Base-by-base conservation (phyloP, 2,888 invertebrate species). In the Acrobasis consociella region DNA sequence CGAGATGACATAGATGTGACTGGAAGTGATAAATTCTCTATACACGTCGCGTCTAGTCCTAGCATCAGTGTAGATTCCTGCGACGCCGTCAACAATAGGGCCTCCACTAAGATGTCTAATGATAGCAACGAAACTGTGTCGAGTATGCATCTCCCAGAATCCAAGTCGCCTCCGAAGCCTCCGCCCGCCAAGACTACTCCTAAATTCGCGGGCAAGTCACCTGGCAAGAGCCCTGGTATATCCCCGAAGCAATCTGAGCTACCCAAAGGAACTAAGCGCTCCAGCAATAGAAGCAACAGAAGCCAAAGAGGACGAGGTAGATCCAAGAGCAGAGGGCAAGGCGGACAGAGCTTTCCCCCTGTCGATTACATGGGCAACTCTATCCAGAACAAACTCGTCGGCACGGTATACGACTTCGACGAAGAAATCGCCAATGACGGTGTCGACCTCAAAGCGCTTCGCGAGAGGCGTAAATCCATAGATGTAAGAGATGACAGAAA, bases 351-450 rank as follows among this genome's bases (percentile, higher is more conserved):
- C 38, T 86, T 80, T 76, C 70, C 88, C 69, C 60, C 86, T 74
- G 80, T 92, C 49, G 93, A 94, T 63, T 92, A 90, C 72, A 83
- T 88, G 64, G 93, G 94, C 22, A 95, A 95, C 73, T 95, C 96
- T 2, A 96, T 96, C 65, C 96, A 96, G 69, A 96, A 95, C 79
- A 97, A 97, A 80, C 89, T 97, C 49, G 95, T 95, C 9, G 97
- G 97, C 9, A 97, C 97, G 2, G 97, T 97, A 1, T 98, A 97
- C 76, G 98, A 97, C 81, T 96, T 96, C 69, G 96, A 97, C 68
- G 97, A 97, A 74, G 97, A 97, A 79, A 95, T 96, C 65, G 94
- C 95, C 9, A 95, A 94, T 69, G 96, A 96, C 66, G 95, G 95
- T 15, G 95, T 96, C 62, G 96, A 96, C 81, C 85, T 97, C 11